phyloP scores from a whole-genome alignment of 2,113 vertebrate species.

The Pygoscelis antarcticus region DNA sequence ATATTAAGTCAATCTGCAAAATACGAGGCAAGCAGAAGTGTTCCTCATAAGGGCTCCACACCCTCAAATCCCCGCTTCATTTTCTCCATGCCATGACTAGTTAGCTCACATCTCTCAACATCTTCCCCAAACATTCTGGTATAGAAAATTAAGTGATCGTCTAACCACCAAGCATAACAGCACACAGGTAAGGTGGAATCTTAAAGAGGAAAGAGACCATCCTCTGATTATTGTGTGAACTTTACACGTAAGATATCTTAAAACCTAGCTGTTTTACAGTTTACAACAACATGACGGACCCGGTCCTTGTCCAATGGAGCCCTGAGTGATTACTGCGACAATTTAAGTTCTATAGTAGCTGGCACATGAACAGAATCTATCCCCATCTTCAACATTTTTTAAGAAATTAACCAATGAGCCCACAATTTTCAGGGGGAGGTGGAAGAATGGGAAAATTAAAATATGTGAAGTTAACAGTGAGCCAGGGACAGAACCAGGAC shows the following conservation, averaged over 20 bases:
- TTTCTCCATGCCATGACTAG: background rate
- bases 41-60: slow-evolving; percentile 9
- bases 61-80: background rate
- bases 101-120: background rate
- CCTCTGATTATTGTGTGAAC: background rate
- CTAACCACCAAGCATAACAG: background rate
- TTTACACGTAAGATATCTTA: background rate
- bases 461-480: background rate
- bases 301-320: background rate
- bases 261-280: background rate
- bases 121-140: background rate
- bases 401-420: background rate
- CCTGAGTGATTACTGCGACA: background rate
- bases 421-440: background rate
- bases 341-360: background rate
- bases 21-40: slow-evolving; percentile 43
- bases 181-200: background rate
- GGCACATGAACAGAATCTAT: background rate
- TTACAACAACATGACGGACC: background rate
- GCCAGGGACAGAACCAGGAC: background rate
- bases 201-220: background rate
- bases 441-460: background rate
- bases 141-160: background rate
- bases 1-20: slow-evolving; percentile 61
- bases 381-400: background rate